Base-by-base conservation (phyloP, 92 coral and sea anemone species). In the Bergia puertoricense region DNA sequence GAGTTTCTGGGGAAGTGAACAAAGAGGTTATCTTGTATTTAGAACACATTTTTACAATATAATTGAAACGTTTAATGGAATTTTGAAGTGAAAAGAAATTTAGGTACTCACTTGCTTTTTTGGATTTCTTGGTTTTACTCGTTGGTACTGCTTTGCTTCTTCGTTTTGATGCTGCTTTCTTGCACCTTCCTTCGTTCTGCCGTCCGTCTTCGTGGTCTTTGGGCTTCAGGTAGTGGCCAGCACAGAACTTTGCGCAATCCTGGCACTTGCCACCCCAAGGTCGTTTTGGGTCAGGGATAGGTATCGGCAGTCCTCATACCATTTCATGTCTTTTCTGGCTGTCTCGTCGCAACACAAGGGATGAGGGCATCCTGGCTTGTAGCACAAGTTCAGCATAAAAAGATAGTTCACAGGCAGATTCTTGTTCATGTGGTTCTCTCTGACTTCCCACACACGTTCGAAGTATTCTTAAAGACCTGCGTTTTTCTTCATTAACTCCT, bases 311-410 rank as follows among this genome's bases (percentile, higher is more conserved):
- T n/a, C n/a, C n/a, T n/a, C n/a, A n/a, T n/a, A n/a, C n/a, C n/a
- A n/a, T n/a, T n/a, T n/a, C n/a, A n/a, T n/a, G 48, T 90, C 85
- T 18, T 82, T 43, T 4, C 90, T 40, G 4, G 86, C 85, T 38
- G 92, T 92, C 22, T 91, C 92, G 86, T 85, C 56, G 56, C 56
- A 50, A 73, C 93, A 92, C 67, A 92, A 74, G 36, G 92, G 94
- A 67, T 89, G 92, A 37, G 81, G 83, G 68, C 92, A 92, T 16
- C 74, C 90, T 22, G 59, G 73, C 74, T 92, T 77, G 59, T 86
- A 65, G 67, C 92, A 89, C 20, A 88, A 50, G 38, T 74, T 91
- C 45, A 91, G 85, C 90, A 90, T 86, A 71, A 90, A 90, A 20
- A 85, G 75, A 86, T 90, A 86, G 30, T 88, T 91, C 41, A 40